These are phyloP conservation scores for Podarcis lilfordi DNA, from an alignment of 2,797 vertebrate genomes.

Conservation along the genomic window DNA sequence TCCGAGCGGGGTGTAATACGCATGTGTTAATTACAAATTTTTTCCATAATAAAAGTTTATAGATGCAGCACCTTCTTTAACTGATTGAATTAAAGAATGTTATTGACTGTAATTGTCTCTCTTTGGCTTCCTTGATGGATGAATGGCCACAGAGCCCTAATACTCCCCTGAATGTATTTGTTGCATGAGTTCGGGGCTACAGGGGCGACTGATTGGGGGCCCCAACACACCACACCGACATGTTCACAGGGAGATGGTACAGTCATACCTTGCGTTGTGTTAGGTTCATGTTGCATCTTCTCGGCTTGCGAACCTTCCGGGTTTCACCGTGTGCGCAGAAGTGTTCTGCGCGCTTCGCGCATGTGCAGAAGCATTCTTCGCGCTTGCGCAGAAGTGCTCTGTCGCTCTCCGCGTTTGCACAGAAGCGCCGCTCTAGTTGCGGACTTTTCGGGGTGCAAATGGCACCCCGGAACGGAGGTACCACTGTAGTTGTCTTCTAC, in stretches of 20 bases:
- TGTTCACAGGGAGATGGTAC: not conserved
- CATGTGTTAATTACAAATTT: constrained; percentile 92
- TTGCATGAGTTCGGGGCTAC: too few species aligned
- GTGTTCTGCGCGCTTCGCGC: rapidly evolving
- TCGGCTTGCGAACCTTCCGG: too few species aligned
- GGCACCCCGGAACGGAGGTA: too few species aligned
- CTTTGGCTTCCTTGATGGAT: constrained; percentile 15
- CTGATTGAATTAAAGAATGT: constrained; percentile 86
- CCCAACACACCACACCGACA: not conserved
- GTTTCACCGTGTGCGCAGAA: too few species aligned
- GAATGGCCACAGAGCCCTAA: not conserved
- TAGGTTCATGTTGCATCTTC: too few species aligned
- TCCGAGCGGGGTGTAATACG: constrained; percentile 86
- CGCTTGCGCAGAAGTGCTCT: too few species aligned
- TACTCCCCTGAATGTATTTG: not conserved
- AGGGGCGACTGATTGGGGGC: too few species aligned
- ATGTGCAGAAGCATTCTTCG: too few species aligned
- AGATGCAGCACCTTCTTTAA: constrained; percentile 84
- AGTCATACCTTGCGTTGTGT: too few species aligned
- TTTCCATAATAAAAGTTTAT: constrained; percentile 89
- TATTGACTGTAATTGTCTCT: constrained; percentile 81
- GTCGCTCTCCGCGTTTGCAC: rapidly evolving
- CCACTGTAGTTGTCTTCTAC: not conserved
- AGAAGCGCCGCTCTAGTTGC: too few species aligned
- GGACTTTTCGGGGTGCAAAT: too few species aligned